Percentiles rank a stretch among this genome's conserved stretches.
Conservation (phyloP, 2,797 vertebrate species). For the Oreortyx pictus region DNA sequence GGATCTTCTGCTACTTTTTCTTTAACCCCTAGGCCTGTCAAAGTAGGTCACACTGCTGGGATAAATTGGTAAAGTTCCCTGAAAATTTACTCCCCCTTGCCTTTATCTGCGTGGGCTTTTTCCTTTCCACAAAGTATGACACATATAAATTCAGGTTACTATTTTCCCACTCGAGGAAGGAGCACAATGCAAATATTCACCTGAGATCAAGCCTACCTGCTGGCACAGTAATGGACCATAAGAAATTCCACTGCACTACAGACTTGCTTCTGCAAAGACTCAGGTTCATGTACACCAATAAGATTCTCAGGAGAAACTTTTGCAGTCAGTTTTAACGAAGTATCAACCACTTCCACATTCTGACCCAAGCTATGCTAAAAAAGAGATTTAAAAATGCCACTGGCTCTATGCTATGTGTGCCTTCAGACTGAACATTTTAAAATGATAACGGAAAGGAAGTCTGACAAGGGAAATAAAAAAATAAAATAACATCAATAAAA, state of each 20-base stretch:
- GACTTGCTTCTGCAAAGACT: not conserved
- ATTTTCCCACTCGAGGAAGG: not conserved
- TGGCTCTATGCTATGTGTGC: not conserved
- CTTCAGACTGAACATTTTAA: not conserved
- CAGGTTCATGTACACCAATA: not conserved
- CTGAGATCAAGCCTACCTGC: slow-evolving; percentile 8
- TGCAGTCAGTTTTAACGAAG: not conserved
- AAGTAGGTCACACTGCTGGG: not conserved
- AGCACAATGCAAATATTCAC: not conserved
- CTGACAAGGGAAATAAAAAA: not conserved
- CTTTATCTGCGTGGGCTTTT: not conserved
- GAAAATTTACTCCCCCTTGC: slow-evolving; percentile 4
- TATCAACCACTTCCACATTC: not conserved
- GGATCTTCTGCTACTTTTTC: not conserved
- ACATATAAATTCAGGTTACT: not conserved
- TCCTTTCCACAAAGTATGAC: not conserved
- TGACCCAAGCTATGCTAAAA: not conserved
- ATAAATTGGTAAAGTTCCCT: not conserved
- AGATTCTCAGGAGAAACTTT: not conserved
- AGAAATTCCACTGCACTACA: not conserved
- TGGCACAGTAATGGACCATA: not conserved
- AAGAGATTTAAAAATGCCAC: not conserved
- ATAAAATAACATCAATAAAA: not conserved
- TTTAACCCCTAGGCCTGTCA: not conserved
- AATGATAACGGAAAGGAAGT: not conserved